Evolutionary conservation across 2,888 invertebrate genomes (phyloP).

Genomic region (Paralinhomoeus sp.): DNA sequence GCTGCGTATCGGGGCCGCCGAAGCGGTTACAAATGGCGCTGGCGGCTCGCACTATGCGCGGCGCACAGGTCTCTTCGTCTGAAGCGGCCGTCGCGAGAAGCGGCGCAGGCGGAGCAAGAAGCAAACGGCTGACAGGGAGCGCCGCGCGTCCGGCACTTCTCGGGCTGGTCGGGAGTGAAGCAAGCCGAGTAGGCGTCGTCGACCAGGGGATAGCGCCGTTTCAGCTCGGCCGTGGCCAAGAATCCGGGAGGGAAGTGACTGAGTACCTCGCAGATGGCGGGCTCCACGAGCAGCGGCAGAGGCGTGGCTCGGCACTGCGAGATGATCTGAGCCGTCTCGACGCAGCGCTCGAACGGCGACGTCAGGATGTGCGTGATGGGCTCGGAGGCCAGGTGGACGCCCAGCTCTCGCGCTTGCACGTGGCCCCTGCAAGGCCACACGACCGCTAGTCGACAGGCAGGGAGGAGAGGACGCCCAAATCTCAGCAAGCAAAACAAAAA

Average conservation of each 20-base stretch:
- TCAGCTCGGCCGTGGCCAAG: neutral
- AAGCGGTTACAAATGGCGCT: too few species aligned
- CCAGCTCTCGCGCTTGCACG: slow-evolving; percentile 16
- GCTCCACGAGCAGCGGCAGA: slow-evolving; percentile 14
- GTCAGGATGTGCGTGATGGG: slow-evolving; percentile 14
- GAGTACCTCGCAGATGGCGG: slow-evolving; percentile 17
- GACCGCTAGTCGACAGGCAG: too few species aligned
- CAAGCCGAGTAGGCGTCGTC: neutral
- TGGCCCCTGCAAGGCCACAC: too few species aligned
- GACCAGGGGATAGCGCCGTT: neutral
- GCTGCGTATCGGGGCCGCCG: neutral
- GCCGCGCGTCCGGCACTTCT: too few species aligned
- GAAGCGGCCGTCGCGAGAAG: too few species aligned
- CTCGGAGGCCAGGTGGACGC: slow-evolving; percentile 10
- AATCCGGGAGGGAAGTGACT: slow-evolving; percentile 1
- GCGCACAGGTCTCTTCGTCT: too few species aligned
- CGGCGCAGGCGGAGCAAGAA: too few species aligned
- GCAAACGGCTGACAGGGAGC: too few species aligned
- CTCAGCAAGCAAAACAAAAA: too few species aligned
- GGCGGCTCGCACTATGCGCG: too few species aligned
- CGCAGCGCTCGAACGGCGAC: slow-evolving; percentile 19
- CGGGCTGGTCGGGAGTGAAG: neutral
- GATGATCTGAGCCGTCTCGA: slow-evolving; percentile 14
- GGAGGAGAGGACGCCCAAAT: too few species aligned
- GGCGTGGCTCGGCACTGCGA: slow-evolving; percentile 3